phyloP scores from a whole-genome alignment of 2,888 invertebrate genomes.

The Herminia tarsipennalis region DNA sequence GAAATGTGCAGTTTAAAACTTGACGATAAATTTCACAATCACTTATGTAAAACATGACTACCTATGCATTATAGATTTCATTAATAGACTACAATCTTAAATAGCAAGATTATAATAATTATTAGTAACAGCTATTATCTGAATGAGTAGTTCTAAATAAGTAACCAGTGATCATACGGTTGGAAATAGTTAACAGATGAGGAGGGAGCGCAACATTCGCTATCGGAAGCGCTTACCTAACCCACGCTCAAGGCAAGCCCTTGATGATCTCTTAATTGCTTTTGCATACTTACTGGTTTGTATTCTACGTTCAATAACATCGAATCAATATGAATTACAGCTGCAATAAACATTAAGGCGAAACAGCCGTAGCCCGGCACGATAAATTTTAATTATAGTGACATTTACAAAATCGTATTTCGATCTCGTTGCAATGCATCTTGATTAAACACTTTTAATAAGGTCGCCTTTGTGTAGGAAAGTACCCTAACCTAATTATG shows the following conservation, averaged over 20 bases:
- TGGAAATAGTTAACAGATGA: slow-evolving; percentile 50
- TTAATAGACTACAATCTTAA: too few relatives aligned
- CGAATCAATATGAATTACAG: slow-evolving; percentile 33
- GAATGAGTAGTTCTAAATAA: slow-evolving; percentile 47
- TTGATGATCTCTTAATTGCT: slow-evolving; percentile 49
- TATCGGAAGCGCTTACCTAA: slow-evolving; percentile 57
- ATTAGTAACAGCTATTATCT: slow-evolving; percentile 41
- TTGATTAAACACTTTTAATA: background rate
- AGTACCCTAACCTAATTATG: too few relatives aligned
- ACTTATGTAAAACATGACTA: too few relatives aligned
- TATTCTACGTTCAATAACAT: slow-evolving; percentile 38
- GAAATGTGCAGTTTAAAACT: too few relatives aligned
- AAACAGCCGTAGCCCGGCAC: slow-evolving; percentile 8
- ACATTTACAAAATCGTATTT: slow-evolving; percentile 33
- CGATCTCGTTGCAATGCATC: slow-evolving; percentile 1
- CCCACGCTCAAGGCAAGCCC: slow-evolving; percentile 60
- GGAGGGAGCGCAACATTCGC: slow-evolving; percentile 38
- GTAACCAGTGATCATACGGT: slow-evolving; percentile 46
- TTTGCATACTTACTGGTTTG: slow-evolving; percentile 43
- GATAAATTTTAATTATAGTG: slow-evolving; percentile 29
- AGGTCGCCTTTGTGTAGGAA: too few relatives aligned
- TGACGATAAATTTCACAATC: too few relatives aligned
- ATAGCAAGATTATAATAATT: background rate
- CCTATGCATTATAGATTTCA: too few relatives aligned
- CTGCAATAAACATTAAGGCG: slow-evolving; percentile 24